Evolutionary conservation across 2,888 invertebrate genomes (phyloP).

Genomic region (Pollenia angustigena): DNA sequence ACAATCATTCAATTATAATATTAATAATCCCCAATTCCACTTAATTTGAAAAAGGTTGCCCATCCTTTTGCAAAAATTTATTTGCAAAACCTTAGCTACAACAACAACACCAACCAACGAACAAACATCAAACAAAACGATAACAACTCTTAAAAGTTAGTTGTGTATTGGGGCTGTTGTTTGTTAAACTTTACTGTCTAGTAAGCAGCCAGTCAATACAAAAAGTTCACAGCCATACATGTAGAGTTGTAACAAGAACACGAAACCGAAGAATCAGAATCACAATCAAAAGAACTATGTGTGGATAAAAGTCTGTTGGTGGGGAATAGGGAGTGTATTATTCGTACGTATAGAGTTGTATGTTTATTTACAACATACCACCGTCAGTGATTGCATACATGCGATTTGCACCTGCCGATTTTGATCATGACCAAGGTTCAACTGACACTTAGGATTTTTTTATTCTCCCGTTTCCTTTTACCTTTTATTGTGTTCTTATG

Average conservation of each 20-base stretch:
- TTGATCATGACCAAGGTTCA: conserved; percentile 71
- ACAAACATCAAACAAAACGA: conserved; percentile 35
- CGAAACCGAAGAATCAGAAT: conserved; percentile 24
- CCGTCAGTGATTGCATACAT: conserved; percentile 71
- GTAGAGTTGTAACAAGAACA: conserved; percentile 55
- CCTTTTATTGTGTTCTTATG: background rate
- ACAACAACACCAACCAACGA: background rate
- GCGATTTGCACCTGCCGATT: conserved; percentile 74
- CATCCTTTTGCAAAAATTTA: conserved; percentile 6
- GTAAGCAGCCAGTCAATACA: conserved; percentile 56
- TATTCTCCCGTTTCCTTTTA: background rate
- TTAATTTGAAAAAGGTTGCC: conserved; percentile 33
- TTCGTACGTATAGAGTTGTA: conserved; percentile 57
- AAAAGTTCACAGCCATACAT: conserved; percentile 16
- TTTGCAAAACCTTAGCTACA: background rate
- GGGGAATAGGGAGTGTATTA: background rate
- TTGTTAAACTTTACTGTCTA: conserved; percentile 61
- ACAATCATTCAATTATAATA: too few relatives aligned
- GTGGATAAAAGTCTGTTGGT: background rate
- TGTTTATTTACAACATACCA: conserved; percentile 70
- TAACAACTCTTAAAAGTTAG: conserved; percentile 39
- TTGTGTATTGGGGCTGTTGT: conserved; percentile 33
- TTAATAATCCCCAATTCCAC: too few relatives aligned
- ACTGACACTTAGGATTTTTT: conserved; percentile 68
- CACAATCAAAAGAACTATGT: conserved; percentile 14